These are phyloP conservation scores for Nyctalus aviator DNA, from an alignment of 2,797 vertebrate species.

Conservation along the genomic window DNA sequence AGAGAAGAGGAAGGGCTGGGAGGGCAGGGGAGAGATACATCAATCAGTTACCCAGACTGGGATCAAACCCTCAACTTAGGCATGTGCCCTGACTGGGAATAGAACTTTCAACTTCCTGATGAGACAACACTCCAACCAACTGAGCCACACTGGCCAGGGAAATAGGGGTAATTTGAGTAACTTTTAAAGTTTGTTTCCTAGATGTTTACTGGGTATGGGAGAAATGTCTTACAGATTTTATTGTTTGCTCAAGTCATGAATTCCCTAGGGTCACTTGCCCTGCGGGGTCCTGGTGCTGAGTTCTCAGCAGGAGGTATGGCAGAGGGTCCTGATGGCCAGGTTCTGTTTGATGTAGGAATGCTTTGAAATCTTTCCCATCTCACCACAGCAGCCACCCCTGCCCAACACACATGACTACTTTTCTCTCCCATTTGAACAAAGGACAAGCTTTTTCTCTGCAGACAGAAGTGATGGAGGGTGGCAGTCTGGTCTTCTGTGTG, in stretches of 20 bases:
- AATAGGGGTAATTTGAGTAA: slow-evolving; percentile 35
- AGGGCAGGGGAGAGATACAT: background rate
- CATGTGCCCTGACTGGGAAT: background rate
- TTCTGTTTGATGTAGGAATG: slow-evolving; percentile 80
- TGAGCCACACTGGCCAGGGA: background rate
- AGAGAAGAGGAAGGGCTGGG: no score
- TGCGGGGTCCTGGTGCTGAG: slow-evolving; percentile 50
- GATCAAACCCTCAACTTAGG: background rate
- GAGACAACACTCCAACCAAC: background rate
- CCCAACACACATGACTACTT: background rate
- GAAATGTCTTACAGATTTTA: slow-evolving; percentile 66
- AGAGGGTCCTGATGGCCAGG: slow-evolving; percentile 44
- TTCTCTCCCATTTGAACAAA: slow-evolving; percentile 49
- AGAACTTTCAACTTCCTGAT: background rate
- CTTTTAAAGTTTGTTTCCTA: slow-evolving; percentile 57
- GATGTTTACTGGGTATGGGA: slow-evolving; percentile 1
- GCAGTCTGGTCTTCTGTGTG: slow-evolving; percentile 41
- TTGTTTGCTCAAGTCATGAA: slow-evolving; percentile 56
- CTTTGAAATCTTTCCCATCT: slow-evolving; percentile 79
- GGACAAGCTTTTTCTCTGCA: slow-evolving; percentile 38
- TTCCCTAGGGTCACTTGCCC: slow-evolving; percentile 64
- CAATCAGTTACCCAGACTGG: background rate
- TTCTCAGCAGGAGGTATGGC: slow-evolving; percentile 67
- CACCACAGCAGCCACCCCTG: background rate
- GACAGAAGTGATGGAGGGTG: background rate